phyloP scores from a whole-genome alignment of 1,140 invertebrate species.

The Asbolus verrucosus region DNA sequence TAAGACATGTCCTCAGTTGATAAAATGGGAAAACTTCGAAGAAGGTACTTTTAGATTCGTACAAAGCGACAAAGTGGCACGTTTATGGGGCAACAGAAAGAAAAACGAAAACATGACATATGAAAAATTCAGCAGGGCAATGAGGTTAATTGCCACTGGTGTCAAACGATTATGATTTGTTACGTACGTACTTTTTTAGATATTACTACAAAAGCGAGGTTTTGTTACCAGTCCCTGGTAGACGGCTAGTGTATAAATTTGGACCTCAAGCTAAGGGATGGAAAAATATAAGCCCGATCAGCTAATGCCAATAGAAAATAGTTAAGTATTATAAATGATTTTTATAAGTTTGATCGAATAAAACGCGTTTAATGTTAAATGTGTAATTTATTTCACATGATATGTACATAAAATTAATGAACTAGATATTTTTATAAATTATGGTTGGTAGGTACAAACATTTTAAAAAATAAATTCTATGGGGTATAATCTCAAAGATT shows the following conservation, averaged over 20 bases:
- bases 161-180: too few species aligned
- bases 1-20: constrained; percentile 81
- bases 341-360: constrained; percentile 36
- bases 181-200: constrained; percentile 66
- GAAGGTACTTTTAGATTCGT: constrained; percentile 91
- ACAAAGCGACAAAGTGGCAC: constrained; percentile 89
- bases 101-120: constrained; percentile 94
- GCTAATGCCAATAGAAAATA: constrained; percentile 21
- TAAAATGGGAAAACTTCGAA: constrained; percentile 90
- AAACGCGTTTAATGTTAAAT: constrained; percentile 20
- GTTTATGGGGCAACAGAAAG: constrained; percentile 88
- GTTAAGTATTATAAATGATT: constrained; percentile 13
- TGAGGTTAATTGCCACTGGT: constrained; percentile 83
- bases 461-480: constrained; percentile 7
- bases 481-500: not conserved
- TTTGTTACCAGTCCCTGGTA: constrained; percentile 82
- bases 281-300: constrained; percentile 41
- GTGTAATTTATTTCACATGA: constrained; percentile 36
- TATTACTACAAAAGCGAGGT: constrained; percentile 91
- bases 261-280: constrained; percentile 74
- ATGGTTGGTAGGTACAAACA: constrained; percentile 17
- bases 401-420: constrained; percentile 42
- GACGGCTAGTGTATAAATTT: constrained; percentile 89
- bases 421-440: constrained; percentile 33
- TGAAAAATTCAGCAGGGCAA: constrained; percentile 92